Evolutionary conservation across 64 coral and sea anemone species (phyloP), one percentile per base, ranked within the genome.

Genomic region (Orbicella faveolata): DNA sequence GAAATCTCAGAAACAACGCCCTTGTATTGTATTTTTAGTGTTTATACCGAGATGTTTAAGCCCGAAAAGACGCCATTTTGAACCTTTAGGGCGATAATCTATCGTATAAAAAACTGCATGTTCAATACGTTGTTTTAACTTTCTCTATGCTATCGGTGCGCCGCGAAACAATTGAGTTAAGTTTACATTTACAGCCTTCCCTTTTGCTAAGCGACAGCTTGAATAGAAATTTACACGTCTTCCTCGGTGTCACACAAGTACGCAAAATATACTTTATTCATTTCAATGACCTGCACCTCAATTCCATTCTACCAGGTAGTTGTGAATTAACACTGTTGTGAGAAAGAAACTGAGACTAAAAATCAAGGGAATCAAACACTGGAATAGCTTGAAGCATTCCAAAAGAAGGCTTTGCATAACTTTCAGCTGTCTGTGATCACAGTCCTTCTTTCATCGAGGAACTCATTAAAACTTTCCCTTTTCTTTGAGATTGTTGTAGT

Each of bases 381-480:
- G 14, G 14, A 63, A 83, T 83, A 44, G 66, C 80, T 39, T 64
- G 36, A 37, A 20, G 80, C 61, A 66, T 83, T 64, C 81, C 81
- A 84, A 84, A 69, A 84, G 11, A 26, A 84, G 39, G 52, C 81
- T 72, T 72, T 51, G 19, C 81, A 72, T 25, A 84, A 67, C 36
- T 14, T 84, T 84, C 81, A 84, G 19, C 81, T 84, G 81, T 35
- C 81, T n/a, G 6, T 52, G 37, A 84, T 16, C 2, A 11, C 15
- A 41, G 62, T 16, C 66, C 62, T 72, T 51, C 21, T 84, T 72
- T 48, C 35, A 79, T 72, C 61, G 52, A 70, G 70, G 18, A 72
- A 69, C 35, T 84, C 81, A 84, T 84, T 70, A 84, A 70, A 63
- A 84, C 17, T n/a, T 26, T 15, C 39, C 61, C 21, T 21, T 84